These are phyloP conservation scores for Chaetophractus vellerosus DNA, from an alignment of 2,797 vertebrate genomes.

Conservation along the genomic window DNA sequence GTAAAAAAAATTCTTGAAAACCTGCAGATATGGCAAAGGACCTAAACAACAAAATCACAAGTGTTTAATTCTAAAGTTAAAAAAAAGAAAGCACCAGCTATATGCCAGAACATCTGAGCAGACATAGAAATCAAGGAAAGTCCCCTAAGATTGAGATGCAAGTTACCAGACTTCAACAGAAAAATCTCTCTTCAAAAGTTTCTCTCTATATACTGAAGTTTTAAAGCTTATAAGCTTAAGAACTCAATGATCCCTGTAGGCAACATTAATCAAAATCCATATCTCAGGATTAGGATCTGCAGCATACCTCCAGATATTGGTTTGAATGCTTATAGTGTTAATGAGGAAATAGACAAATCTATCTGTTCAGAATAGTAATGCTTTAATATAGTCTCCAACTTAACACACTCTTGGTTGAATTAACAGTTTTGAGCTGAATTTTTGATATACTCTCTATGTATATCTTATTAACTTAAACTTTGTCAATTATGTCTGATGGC, in stretches of 20 bases:
- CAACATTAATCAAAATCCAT: not conserved
- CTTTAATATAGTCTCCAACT: not conserved
- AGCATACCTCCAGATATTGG: not conserved
- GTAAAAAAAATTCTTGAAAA: slow-evolving; percentile 51
- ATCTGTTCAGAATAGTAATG: slow-evolving; percentile 3
- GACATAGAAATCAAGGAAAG: not conserved
- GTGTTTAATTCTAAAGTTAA: not conserved
- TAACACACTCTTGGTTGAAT: not conserved
- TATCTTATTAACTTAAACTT: slow-evolving; percentile 62
- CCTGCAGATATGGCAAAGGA: not conserved
- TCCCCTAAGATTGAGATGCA: not conserved
- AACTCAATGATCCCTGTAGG: not conserved
- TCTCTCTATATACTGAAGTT: slow-evolving; percentile 29
- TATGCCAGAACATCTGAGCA: not conserved
- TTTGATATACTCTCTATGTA: not conserved
- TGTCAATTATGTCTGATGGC: slow-evolving; percentile 13
- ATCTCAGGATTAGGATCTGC: not conserved
- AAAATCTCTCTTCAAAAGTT: slow-evolving; percentile 37
- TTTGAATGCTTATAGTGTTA: not conserved
- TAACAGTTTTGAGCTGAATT: slow-evolving; percentile 21
- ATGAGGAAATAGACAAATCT: slow-evolving; percentile 24
- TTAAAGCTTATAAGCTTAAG: not conserved
- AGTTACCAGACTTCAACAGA: not conserved
- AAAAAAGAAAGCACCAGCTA: not conserved
- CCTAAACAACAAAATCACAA: slow-evolving; percentile 1